A percentile compares a stretch with the other conserved stretches of the same genome.
Evolutionary conservation across 37 sponge, comb jelly and placozoan genomes (phyloP).

Genomic region (Beroe forskalii): DNA sequence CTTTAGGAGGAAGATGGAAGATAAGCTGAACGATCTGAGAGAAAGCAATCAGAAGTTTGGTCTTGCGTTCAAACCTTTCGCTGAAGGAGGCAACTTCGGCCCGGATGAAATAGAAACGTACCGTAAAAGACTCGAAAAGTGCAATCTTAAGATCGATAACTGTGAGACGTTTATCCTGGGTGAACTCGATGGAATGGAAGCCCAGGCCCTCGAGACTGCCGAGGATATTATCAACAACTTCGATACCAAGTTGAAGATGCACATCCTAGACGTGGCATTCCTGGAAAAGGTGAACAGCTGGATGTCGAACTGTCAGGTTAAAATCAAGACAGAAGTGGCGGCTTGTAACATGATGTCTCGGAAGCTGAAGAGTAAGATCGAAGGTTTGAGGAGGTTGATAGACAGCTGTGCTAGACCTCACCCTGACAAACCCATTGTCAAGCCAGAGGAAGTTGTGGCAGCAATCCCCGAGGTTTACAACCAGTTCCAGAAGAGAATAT

Average conservation of each 20-base stretch:
- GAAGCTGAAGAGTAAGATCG: constrained; percentile 42
- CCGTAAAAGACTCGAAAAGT: constrained; percentile 31
- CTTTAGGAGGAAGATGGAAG: constrained; percentile 39
- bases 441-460: constrained; percentile 26
- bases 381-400: constrained; percentile 1
- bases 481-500: constrained; percentile 44
- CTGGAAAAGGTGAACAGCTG: constrained; percentile 58
- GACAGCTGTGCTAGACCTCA: constrained; percentile 65
- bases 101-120: constrained; percentile 59
- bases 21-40: constrained; percentile 35
- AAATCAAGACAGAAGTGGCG: constrained; percentile 58
- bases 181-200: constrained; percentile 63
- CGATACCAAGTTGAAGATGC: constrained; percentile 51
- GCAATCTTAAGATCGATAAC: constrained; percentile 64
- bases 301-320: constrained; percentile 65
- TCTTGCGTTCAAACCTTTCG: constrained; percentile 58
- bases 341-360: constrained; percentile 61
- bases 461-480: constrained; percentile 42
- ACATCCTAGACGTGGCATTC: constrained; percentile 56
- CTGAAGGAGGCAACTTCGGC: constrained; percentile 55
- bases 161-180: constrained; percentile 47
- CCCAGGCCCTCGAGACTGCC: constrained; percentile 28
- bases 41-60: constrained; percentile 59
- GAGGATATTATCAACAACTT: constrained; percentile 9
- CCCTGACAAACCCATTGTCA: constrained; percentile 35